phyloP scores from a whole-genome alignment of 2,888 invertebrate species.

The Apantesis nais region DNA sequence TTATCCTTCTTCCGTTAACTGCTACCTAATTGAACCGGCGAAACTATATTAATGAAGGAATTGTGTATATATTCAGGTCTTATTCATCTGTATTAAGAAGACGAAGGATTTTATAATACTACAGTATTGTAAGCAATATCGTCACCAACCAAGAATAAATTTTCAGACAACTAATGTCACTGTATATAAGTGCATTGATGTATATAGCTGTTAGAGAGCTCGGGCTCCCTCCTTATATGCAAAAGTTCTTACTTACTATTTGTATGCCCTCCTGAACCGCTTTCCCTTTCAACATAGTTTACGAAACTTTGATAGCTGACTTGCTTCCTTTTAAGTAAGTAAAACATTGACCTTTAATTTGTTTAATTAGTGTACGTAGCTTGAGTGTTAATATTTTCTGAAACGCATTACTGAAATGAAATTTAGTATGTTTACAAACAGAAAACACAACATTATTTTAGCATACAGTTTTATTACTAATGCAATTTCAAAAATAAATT shows the following conservation, averaged over 20 bases:
- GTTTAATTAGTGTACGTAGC: neutral
- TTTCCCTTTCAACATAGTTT: neutral
- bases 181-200: neutral
- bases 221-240: neutral
- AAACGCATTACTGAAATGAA: neutral
- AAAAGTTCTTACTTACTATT: neutral
- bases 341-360: neutral
- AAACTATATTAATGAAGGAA: too few species aligned
- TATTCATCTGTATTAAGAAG: too few species aligned
- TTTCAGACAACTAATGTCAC: too few species aligned
- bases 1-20: too few species aligned
- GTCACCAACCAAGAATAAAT: too few species aligned
- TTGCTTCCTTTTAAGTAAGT: neutral
- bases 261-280: neutral
- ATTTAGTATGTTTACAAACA: neutral
- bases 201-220: neutral
- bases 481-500: neutral
- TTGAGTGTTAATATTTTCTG: neutral
- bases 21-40: too few species aligned
- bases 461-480: neutral
- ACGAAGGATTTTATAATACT: too few species aligned
- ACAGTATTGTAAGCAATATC: too few species aligned
- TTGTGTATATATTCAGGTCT: too few species aligned
- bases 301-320: neutral
- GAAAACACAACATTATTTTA: neutral